Base-by-base conservation (phyloP, 2,888 invertebrate genomes). In the Cinara cedri region DNA sequence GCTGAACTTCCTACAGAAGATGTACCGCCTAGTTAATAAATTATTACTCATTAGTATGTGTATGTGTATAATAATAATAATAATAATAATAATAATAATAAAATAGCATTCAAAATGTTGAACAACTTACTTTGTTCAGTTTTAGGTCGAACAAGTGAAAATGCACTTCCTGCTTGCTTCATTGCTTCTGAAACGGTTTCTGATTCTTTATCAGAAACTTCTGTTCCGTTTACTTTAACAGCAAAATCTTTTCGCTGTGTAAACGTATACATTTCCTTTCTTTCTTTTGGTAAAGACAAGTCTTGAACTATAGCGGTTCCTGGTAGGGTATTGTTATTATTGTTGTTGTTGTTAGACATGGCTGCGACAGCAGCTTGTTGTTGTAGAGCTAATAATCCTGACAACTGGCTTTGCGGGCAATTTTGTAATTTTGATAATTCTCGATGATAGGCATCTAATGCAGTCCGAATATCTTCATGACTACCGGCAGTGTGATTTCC, bases 371-470 rank as follows among this genome's bases (percentile, higher is more conserved):
- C 82, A 44, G 88, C 89, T 85, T 90, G 91, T 84, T 94, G 94
- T 85, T 94, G 95, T 82, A 94, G 88, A 4, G 93, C 94, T 83
- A 94, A 88, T 66, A 94, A 88, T 82, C 88, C 88, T 88, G 88
- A 76, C 88, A 82, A 66, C 80, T 82, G 81, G 54, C 62, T 81
- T 62, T 80, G 82, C 19, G 81, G 81, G 51, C 80, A 81, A 42
- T 81, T 82, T 81, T 80, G 83, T 83, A 97, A 88, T 86, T 97
- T 95, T 84, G 94, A 92, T 82, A 98, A 89, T 87, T 98, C 97
- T 82, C 97, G 91, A 85, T 96, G 96, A 87, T 96, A 97, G 42
- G 96, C 93, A 85, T 96, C 95, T 63, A 96, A 87, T 14, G 95
- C 95, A 88, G 96, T 89, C 60, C 96, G 91, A 84, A 96, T 93